Percentiles rank a stretch among this genome's conserved stretches.
Conservation (phyloP, 2,113 vertebrate species). For the Prochilodus magdalenae region DNA sequence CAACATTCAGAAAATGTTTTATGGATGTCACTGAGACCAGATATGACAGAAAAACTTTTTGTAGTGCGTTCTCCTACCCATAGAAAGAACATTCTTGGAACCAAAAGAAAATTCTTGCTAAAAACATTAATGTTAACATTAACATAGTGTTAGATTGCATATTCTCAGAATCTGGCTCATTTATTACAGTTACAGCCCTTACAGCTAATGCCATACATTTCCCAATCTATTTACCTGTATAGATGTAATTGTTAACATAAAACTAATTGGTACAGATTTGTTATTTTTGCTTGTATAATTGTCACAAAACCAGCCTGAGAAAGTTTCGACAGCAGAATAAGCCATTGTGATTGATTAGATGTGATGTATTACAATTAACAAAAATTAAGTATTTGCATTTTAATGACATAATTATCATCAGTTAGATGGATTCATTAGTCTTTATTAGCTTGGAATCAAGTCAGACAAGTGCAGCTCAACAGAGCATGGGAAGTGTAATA, state of each 20-base stretch:
- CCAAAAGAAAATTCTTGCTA: no score
- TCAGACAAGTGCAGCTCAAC: constrained; percentile 76
- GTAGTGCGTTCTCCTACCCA: no score
- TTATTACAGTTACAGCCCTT: not conserved
- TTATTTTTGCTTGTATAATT: constrained; percentile 19
- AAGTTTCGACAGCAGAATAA: constrained; percentile 66
- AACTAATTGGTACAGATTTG: constrained; percentile 34
- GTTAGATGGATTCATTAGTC: constrained; percentile 95
- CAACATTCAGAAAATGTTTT: no score
- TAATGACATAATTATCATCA: constrained; percentile 94
- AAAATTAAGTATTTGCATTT: constrained; percentile 97
- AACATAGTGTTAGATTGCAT: no score
- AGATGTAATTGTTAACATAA: constrained; percentile 32
- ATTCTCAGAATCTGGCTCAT: no score
- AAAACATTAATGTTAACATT: no score
- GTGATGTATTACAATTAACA: constrained; percentile 91
- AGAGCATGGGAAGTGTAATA: constrained; percentile 75
- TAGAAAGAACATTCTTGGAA: no score
- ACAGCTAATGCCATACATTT: not conserved
- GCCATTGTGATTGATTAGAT: constrained; percentile 85
- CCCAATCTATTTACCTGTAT: not conserved
- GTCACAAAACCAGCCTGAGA: constrained; percentile 35
- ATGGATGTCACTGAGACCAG: no score
- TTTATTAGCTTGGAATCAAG: constrained; percentile 87
- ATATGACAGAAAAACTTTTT: no score